A percentile compares a stretch with the other conserved stretches of the same genome.
phyloP scores from a whole-genome alignment of 23 tunicate species.

The Aplidium turbinatum region DNA sequence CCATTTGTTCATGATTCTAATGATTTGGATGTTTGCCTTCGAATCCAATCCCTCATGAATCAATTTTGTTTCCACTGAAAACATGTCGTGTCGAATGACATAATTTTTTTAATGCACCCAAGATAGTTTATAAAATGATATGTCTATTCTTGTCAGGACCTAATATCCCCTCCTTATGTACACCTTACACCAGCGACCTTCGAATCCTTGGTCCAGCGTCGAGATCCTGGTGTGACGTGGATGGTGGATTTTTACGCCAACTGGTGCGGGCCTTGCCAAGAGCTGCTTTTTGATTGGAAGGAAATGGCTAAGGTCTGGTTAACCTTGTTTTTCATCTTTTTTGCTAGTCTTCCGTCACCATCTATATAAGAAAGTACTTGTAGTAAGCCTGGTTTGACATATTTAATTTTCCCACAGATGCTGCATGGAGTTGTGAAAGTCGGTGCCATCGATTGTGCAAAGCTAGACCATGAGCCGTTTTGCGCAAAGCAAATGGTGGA shows the following conservation, averaged over 20 bases:
- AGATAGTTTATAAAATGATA: no score
- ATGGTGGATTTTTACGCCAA: conserved; percentile 92
- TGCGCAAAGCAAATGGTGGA: conserved; percentile 67
- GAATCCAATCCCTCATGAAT: no score
- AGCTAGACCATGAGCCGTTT: conserved; percentile 39
- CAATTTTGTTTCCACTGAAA: no score
- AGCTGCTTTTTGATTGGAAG: conserved; percentile 76
- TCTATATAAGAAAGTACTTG: no score
- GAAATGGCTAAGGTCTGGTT: conserved; percentile 90
- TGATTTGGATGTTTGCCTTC: no score
- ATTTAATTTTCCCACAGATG: conserved; percentile 50
- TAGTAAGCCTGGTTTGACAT: no score
- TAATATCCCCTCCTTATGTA: conserved; percentile 77
- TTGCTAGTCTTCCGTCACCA: no score
- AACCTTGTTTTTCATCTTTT: no score
- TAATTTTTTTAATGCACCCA: no score
- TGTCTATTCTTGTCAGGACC: conserved; percentile 73
- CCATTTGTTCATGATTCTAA: no score
- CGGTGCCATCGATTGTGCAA: conserved; percentile 89
- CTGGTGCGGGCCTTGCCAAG: conserved; percentile 93
- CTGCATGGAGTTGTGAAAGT: conserved; percentile 66
- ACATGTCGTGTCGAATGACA: no score
- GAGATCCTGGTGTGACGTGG: conserved; percentile 86
- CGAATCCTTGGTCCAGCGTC: conserved; percentile 44
- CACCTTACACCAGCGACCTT: conserved; percentile 68